Evolutionary conservation across 64 coral and sea anemone species (phyloP), one percentile per base, ranked within the genome.

Genomic region (Montipora foliosa): DNA sequence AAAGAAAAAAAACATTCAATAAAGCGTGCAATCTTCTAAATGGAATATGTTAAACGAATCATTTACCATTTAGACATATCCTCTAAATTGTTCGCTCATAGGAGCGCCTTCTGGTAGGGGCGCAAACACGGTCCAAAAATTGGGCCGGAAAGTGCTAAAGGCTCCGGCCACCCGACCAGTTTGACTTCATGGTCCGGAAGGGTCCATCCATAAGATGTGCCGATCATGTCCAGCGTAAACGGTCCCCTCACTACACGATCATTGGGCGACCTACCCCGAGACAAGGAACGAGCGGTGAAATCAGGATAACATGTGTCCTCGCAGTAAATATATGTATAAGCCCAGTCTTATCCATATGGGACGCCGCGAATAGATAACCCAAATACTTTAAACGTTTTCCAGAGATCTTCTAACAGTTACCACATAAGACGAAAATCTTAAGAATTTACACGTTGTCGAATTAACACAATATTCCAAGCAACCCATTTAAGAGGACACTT

Each of bases 231-330:
- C 82, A 86, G 82, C 82, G 82, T 71, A 70, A 22, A 21, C 47
- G 82, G 64, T 86, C 82, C 82, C 82, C 82, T 86, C 82, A 86
- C 82, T 52, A 86, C 0, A 0, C 82, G 82, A 86, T 86, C 82
- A 86, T 51, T 12, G 82, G 82, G 82, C 66, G 45, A 86, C 64
- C 82, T 86, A 86, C 82, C 82, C 19, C 66, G 70, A 86, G 62
- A 86, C 82, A 51, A 51, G 46, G 82, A 86, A 86, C 82, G 82
- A 71, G 45, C 82, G 46, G 82, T 86, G 67, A 86, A 86, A 86
- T 71, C 82, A 0, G 0, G 12, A 0, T 0, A 0, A 0, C 0
- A 0, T 0, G 0, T 0, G 0, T 0, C 2, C 13, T 64, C 44
- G 0, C 21, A 1, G 47, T 86, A 72, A 71, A 22, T 86, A 86